Evolutionary conservation across 37 sponge, comb jelly and placozoan genomes (phyloP).

Genomic region (Theonella swinhoei): DNA sequence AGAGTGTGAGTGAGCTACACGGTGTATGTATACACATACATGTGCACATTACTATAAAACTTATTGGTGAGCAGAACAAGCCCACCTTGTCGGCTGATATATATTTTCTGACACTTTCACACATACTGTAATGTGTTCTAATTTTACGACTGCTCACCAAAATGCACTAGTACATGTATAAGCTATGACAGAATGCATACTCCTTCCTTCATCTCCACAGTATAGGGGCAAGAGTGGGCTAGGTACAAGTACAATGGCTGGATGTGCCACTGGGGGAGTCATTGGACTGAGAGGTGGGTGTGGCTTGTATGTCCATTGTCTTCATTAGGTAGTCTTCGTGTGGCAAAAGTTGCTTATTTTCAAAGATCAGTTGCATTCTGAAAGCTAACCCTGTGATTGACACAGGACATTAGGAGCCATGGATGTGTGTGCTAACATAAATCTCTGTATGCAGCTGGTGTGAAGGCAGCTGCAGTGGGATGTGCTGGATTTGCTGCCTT

Average conservation of each 20-base stretch:
- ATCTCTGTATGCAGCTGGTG: slow-evolving; percentile 90
- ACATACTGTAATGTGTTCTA: no score
- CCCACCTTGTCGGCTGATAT: no score
- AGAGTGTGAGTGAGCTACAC: slow-evolving; percentile 68
- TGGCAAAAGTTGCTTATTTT: no score
- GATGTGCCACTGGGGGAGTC: slow-evolving; percentile 93
- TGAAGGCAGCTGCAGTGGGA: slow-evolving; percentile 84
- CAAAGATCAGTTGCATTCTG: no score
- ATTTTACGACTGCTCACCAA: not conserved
- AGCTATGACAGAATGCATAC: no score
- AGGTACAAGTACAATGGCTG: slow-evolving; percentile 78
- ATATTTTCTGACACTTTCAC: no score
- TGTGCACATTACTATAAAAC: not conserved
- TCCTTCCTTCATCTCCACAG: slow-evolving; percentile 18
- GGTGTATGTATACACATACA: not conserved
- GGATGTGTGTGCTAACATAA: no score
- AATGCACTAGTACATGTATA: not conserved
- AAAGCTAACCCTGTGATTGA: no score
- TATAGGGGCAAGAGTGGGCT: slow-evolving; percentile 85
- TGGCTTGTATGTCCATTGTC: not conserved
- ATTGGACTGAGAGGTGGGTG: slow-evolving; percentile 92
- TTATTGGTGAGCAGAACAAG: no score
- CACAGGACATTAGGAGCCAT: no score
- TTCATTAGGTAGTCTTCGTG: no score
- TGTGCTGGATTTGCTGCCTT: slow-evolving; percentile 98